Base-by-base conservation (phyloP, 2,113 vertebrate genomes). In the Chitala chitala region DNA sequence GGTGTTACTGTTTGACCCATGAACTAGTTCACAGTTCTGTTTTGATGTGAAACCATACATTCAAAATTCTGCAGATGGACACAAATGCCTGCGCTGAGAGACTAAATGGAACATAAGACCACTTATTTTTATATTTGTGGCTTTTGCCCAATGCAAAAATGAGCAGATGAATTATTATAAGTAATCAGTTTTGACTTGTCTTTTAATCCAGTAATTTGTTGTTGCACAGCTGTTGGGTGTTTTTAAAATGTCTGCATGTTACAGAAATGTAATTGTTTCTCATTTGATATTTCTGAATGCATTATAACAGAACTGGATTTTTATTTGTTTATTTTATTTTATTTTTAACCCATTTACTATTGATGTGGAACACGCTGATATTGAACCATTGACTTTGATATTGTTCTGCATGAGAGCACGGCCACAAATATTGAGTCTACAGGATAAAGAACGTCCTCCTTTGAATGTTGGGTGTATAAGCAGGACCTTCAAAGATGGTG, bases 101-200 rank as follows among this genome's bases (percentile, higher is more conserved):
- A 42, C 72, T 63, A 24, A 33, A 24, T 48, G 42, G n/a, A 73
- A 29, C n/a, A n/a, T n/a, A 36, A 50, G 48, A 82, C 69, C 79
- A 78, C 61, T 81, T 79, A 73, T 80, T 85, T 84, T 82, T 84
- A 71, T 79, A 80, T 44, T 69, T 51, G 40, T 59, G 46, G 81
- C 36, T 73, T 44, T 59, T 76, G 36, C 65, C 76, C 69, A 73
- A 69, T 79, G 72, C 65, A 73, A 10, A n/a, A 68, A 22, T 10
- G 38, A 24, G 71, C 68, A 77, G 69, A 53, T 64, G 69, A 70
- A 69, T 74, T 53, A 2, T 8, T 51, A 46, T 15, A 44, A 76
- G 76, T 63, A 73, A 42, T n/a, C 55, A 38, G 29, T 74, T 64
- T 51, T 48, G n/a, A 38, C 31, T 65, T 29, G 56, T 33, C n/a